Conservation (phyloP, 2,113 vertebrate species). For the Hyperopisus bebe region DNA sequence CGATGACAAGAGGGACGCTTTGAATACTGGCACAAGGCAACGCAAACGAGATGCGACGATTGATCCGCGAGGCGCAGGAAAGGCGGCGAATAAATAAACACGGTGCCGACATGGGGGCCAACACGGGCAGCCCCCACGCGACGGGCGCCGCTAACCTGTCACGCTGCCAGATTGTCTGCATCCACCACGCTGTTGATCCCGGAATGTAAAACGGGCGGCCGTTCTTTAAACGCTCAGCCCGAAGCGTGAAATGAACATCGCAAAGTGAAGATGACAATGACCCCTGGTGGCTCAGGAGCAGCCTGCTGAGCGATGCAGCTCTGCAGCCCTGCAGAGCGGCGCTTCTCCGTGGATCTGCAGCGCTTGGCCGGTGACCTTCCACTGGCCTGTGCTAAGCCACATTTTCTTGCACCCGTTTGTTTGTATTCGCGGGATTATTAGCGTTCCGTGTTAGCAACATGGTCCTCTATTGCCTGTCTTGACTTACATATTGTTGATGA, state of each 20-base stretch:
- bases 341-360: neutral
- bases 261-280: constrained; percentile 89
- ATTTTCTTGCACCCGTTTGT: neutral
- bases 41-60: constrained; percentile 73
- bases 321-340: neutral
- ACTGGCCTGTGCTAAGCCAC: neutral
- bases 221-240: constrained; percentile 87
- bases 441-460: neutral
- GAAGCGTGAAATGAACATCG: constrained; percentile 97
- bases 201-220: constrained; percentile 87
- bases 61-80: constrained; percentile 59
- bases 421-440: neutral
- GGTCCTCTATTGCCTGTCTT: neutral
- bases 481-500: neutral
- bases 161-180: constrained; percentile 86
- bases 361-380: neutral
- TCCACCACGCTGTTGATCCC: constrained; percentile 87
- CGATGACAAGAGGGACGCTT: constrained; percentile 61
- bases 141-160: constrained; percentile 88
- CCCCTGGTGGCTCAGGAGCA: constrained; percentile 37
- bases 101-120: constrained; percentile 76
- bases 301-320: neutral
- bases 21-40: constrained; percentile 57
- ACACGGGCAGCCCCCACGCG: constrained; percentile 60
- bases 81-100: constrained; percentile 87